Base-by-base conservation (phyloP, 2,888 invertebrate species). In the Oegoconia quadripuncta region DNA sequence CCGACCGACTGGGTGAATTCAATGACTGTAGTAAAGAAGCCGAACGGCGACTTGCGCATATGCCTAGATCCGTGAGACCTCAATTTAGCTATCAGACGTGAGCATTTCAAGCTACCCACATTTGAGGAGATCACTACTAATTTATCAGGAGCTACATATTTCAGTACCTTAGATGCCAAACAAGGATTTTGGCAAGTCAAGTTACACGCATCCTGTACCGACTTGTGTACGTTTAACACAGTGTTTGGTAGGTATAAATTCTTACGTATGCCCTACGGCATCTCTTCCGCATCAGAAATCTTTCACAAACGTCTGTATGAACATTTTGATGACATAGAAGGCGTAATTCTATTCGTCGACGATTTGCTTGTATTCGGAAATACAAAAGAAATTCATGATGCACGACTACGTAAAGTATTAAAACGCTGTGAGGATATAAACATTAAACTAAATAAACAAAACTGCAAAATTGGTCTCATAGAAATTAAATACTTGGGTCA, bases 1-100 rank as follows among this genome's bases (percentile, higher is more conserved):
- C 51, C 51, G 1, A 52, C 50, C 9, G 41, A 42, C 12, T 59
- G 55, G 59, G 59, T 59, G 1, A 57, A 43, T 27, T 50, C 49
- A n/a, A 47, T 57, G 37, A 52, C 50, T 1, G 48, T 58, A 0
- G 59, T 52, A 0, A 48, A 41, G 33, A 61, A 61, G 41, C 34
- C 46, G 0, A 49, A 52, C 30, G 55, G 55, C 1, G 47, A 55
- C 17, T 15, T 61, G 5, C 41, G 55, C 1, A 48, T 59, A 5
- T 57, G 55, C 37, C 12, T 59, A n/a, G 55, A 59, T 30, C 59
- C 59, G 0, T 29, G 41, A 23, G 49, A 54, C 28, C 29, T 55
- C 1, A 55, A 57, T 34, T 42, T 42, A 34, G 44, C 44, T 1
- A 58, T 55, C 13, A 46, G 41, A 15, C 41, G 49, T 1, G 48